Evolutionary conservation across 2,113 vertebrate species (phyloP), one percentile per base, ranked within the genome.

Genomic region (Caranx ignobilis): DNA sequence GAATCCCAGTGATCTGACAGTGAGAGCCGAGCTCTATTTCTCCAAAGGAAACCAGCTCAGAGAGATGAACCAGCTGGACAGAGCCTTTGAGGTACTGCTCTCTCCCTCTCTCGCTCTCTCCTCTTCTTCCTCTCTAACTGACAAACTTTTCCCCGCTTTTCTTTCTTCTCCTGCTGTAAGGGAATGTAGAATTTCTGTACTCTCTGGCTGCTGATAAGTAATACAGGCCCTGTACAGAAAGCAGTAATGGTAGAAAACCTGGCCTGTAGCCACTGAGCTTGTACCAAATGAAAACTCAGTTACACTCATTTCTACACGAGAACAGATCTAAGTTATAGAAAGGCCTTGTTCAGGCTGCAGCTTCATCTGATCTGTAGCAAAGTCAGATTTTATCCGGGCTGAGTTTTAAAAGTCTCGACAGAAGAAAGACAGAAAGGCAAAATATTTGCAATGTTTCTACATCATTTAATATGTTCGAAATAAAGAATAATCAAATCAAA

Each of bases 21-120:
- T 97, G 45, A 90, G 91, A 79, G 97, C 97, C 57, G 97, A 98
- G 87, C 96, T 98, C 19, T 93, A 97, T 80, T 98, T 98, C 88
- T 97, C 97, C 52, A 96, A 97, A 95, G 97, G 97, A 90, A 98
- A 98, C 89, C 97, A 97, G 71, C 94, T 97, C 48, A 93, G 97
- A 87, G 97, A 98, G 87, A 96, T 97, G 88, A 97, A 97, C 87
- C 95, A 93, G 81, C 93, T 98, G 74, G 96, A 97, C 80, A 92
- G 92, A 85, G 97, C 97, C 82, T 97, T 97, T 0, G 91, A 98
- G 97, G 97, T 98, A 79, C 56, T 2, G 13, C 11, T 37, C 8
- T 57, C 13, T 19, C 11, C 4, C 11, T 47, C 34, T 41, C 52
- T 18, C 11, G 41, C 21, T 50, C 31, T 41, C 15, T 32, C 15